Base-by-base conservation (phyloP, 2,113 vertebrate species). In the Dunckerocampus dactyliophorus region DNA sequence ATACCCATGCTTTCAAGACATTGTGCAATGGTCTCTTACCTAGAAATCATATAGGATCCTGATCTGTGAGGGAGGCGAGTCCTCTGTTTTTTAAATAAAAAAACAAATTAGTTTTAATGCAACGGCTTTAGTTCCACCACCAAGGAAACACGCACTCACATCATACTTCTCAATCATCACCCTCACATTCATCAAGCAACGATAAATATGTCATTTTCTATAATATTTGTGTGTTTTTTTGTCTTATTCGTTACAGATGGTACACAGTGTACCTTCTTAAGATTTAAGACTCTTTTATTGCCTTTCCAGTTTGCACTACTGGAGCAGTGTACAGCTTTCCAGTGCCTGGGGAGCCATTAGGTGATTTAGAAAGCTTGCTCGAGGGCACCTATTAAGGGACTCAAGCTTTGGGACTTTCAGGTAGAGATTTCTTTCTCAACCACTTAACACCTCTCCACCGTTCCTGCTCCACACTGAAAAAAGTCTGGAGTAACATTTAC, bases 21-120 rank as follows among this genome's bases (percentile, higher is more conserved):
- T 6, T 6, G 54, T 59, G 56, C 2, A 12, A 7, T 45, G 24
- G 57, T 15, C 39, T 65, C 72, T 76, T 63, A 87, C 85, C 82
- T 81, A 59, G 68, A 51, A 65, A 56, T 74, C 63, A 62, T 76
- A 21, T 64, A 17, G 47, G 70, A 74, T 59, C 67, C 82, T 67
- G 79, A 79, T 71, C 67, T 82, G 69, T 74, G 71, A 64, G 15
- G 51, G 45, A 12, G 57, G 45, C 54, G 75, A 42, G 31, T 59
- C 77, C 56, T 88, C 87, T 88, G 70, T 74, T 79, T 60, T 21
- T 53, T 20, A 19, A 63, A 58, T 12, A 62, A 54, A 65, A 56
- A 17, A 31, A 42, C 54, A 56, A 12, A 43, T 42, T 20, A 42
- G 19, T 42, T 21, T 22, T 3, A 21, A 19, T 21, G 17, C 14